Evolutionary conservation across 2,797 vertebrate species (phyloP).

Genomic region (Lithobates sylvaticus): DNA sequence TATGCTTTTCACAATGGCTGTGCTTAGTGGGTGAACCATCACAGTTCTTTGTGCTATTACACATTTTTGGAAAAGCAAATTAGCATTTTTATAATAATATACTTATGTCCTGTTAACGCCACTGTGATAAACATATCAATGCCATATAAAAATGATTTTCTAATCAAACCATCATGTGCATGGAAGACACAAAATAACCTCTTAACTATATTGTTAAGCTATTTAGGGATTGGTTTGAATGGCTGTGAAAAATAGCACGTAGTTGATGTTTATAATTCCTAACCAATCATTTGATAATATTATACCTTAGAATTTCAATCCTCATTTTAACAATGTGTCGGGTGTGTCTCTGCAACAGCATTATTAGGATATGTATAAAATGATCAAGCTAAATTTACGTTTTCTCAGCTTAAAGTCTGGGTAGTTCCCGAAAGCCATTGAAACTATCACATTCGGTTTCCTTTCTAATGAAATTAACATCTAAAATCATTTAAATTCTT

Average conservation of each 20-base stretch:
- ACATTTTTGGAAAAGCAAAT: neutral
- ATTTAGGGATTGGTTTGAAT: neutral
- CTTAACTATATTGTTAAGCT: neutral
- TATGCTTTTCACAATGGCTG: neutral
- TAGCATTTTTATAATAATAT: too few relatives aligned
- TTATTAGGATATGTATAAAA: too few relatives aligned
- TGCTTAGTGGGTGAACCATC: neutral
- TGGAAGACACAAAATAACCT: too few relatives aligned
- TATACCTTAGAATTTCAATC: too few relatives aligned
- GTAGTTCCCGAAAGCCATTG: slow-evolving; percentile 5
- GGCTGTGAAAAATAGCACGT: too few relatives aligned
- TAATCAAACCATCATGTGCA: neutral
- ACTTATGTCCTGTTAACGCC: neutral
- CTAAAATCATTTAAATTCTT: too few relatives aligned
- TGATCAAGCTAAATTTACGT: neutral
- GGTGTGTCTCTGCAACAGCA: too few relatives aligned
- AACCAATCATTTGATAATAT: neutral
- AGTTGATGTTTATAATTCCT: neutral
- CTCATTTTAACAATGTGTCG: too few relatives aligned
- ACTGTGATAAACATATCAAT: neutral
- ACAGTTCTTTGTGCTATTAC: neutral
- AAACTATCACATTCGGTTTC: slow-evolving; percentile 23
- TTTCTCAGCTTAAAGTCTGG: neutral
- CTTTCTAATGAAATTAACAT: neutral
- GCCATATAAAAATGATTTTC: too few relatives aligned